A percentile compares a stretch with the other conserved stretches of the same genome.
Evolutionary conservation across 2,113 vertebrate species (phyloP).

Genomic region (Todiramphus chloris): DNA sequence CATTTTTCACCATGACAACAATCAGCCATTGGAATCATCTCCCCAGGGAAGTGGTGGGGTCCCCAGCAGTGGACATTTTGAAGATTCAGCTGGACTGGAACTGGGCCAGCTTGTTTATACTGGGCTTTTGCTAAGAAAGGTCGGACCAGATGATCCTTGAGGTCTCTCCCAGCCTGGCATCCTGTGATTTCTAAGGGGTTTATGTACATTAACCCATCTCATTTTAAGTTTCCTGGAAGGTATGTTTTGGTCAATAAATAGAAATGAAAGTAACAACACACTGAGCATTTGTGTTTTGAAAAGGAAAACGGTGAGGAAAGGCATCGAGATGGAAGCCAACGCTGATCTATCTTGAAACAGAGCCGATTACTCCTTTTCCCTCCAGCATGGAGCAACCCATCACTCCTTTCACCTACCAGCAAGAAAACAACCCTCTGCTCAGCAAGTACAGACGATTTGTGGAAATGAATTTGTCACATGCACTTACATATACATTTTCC

Average conservation of each 20-base stretch:
- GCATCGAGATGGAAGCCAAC: not conserved
- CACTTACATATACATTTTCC: not conserved
- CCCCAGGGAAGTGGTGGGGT: no score
- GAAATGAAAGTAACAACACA: not conserved
- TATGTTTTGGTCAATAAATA: not conserved
- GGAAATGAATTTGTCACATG: not conserved
- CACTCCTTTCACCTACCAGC: not conserved
- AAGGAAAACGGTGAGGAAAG: not conserved
- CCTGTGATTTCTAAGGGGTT: not conserved
- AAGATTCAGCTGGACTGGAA: not conserved
- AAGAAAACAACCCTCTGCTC: not conserved
- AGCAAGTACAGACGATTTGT: not conserved
- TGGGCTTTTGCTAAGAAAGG: not conserved
- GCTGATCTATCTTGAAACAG: not conserved
- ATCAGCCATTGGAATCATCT: no score
- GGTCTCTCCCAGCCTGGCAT: not conserved
- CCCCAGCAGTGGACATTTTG: not conserved
- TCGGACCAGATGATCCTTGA: not conserved
- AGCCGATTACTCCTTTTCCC: not conserved
- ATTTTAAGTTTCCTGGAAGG: not conserved
- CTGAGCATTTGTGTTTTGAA: accelerated
- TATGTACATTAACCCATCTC: not conserved
- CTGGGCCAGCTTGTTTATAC: not conserved
- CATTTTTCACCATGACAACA: no score
- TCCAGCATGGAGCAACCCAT: not conserved